Evolutionary conservation across 2,888 invertebrate species (phyloP).

Genomic region (Sesamia inferens): DNA sequence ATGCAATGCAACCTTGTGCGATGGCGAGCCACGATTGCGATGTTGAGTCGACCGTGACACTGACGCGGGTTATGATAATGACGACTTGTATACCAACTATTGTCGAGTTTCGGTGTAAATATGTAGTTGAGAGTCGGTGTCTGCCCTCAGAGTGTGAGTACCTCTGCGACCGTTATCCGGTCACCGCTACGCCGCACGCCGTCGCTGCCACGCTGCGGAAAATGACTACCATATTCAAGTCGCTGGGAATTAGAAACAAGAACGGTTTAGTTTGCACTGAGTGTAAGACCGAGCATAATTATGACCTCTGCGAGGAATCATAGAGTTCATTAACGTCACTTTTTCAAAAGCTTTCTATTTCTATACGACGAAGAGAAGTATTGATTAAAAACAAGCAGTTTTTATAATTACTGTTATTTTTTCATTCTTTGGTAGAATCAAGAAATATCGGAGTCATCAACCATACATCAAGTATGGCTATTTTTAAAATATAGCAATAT

Average conservation of each 20-base stretch:
- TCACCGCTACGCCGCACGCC: conserved; percentile 80
- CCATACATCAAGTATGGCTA: neutral
- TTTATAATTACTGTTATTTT: conserved; percentile 4
- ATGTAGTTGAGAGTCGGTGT: conserved; percentile 68
- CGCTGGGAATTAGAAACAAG: conserved; percentile 75
- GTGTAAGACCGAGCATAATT: conserved; percentile 44
- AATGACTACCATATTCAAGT: conserved; percentile 75
- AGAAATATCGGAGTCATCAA: neutral
- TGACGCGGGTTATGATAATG: conserved; percentile 84
- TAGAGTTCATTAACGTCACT: conserved; percentile 37
- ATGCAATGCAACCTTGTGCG: conserved; percentile 84
- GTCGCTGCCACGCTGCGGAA: conserved; percentile 70
- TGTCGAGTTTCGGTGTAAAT: conserved; percentile 75
- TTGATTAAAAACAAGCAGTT: neutral
- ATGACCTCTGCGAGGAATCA: conserved; percentile 32
- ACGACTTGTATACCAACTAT: conserved; percentile 75
- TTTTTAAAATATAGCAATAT: conserved; percentile 17
- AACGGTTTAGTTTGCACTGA: conserved; percentile 70
- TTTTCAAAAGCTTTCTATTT: conserved; percentile 45
- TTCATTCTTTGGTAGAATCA: neutral
- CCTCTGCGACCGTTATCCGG: conserved; percentile 85
- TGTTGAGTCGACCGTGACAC: conserved; percentile 86
- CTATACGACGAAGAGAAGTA: conserved; percentile 20
- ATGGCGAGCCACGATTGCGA: conserved; percentile 80
- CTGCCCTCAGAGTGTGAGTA: conserved; percentile 81